phyloP scores from a whole-genome alignment of 1,140 invertebrate species.

The Microplitis mediator region DNA sequence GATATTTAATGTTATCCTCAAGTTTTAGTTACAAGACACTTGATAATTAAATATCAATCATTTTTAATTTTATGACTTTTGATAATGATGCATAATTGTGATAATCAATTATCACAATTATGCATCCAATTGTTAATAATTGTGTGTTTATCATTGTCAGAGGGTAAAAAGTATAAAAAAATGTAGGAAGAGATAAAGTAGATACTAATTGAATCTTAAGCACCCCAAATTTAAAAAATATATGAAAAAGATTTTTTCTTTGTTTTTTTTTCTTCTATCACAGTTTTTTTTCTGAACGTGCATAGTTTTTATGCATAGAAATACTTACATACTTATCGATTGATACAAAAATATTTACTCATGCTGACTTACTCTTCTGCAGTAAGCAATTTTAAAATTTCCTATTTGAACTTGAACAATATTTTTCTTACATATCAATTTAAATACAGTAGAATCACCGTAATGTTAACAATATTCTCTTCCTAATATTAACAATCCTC shows the following conservation, averaged over 20 bases:
- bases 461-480: too few species aligned
- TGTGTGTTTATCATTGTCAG: slow-evolving; percentile 28
- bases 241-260: not conserved
- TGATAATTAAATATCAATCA: slow-evolving; percentile 6
- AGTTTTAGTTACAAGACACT: slow-evolving; percentile 20
- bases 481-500: too few species aligned
- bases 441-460: too few species aligned
- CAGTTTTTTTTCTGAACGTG: too few species aligned
- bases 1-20: slow-evolving; percentile 30
- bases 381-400: not conserved
- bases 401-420: not conserved
- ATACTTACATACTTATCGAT: too few species aligned
- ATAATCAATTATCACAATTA: slow-evolving; percentile 1
- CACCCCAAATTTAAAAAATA: slow-evolving; percentile 6
- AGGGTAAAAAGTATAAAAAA: slow-evolving; percentile 23
- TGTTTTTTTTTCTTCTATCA: too few species aligned
- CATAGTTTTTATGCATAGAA: too few species aligned
- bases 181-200: not conserved
- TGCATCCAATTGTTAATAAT: slow-evolving; percentile 16
- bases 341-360: too few species aligned
- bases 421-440: not conserved
- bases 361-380: not conserved
- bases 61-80: not conserved
- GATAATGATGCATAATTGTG: not conserved
- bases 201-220: not conserved